Evolutionary conservation across 2,888 invertebrate genomes (phyloP).

Genomic region (Elmis aenea): DNA sequence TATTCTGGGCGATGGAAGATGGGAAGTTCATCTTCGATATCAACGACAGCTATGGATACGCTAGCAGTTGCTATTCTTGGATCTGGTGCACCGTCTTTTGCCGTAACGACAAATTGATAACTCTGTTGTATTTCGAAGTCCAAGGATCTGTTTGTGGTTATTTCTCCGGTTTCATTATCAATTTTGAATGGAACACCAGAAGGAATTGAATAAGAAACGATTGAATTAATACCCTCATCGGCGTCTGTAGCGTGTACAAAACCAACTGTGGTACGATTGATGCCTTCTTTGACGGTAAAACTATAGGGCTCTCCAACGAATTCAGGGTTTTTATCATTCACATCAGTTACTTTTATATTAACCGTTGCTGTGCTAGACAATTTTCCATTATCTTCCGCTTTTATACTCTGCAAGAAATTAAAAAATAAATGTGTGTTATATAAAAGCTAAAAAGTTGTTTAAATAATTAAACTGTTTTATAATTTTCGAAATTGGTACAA

Average conservation of each 20-base stretch:
- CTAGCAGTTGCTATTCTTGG: slow-evolving; percentile 82
- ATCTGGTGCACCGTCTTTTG: slow-evolving; percentile 82
- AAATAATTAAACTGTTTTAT: not conserved
- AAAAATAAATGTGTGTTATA: not conserved
- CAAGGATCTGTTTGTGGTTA: slow-evolving; percentile 65
- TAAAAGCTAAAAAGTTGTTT: not conserved
- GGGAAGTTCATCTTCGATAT: slow-evolving; percentile 79
- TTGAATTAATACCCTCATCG: slow-evolving; percentile 80
- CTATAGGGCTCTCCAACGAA: slow-evolving; percentile 77
- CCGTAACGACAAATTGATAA: slow-evolving; percentile 81
- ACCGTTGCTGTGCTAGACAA: slow-evolving; percentile 77
- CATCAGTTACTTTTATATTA: slow-evolving; percentile 84
- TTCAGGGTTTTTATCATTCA: slow-evolving; percentile 88
- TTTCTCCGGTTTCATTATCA: slow-evolving; percentile 73
- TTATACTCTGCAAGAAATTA: slow-evolving; percentile 58
- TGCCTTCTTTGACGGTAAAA: slow-evolving; percentile 77
- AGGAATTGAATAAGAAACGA: slow-evolving; percentile 75
- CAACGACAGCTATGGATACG: slow-evolving; percentile 73
- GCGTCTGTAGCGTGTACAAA: slow-evolving; percentile 79
- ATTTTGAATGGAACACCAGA: slow-evolving; percentile 73
- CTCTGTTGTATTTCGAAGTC: slow-evolving; percentile 80
- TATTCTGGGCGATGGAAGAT: slow-evolving; percentile 68
- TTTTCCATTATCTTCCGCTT: slow-evolving; percentile 81
- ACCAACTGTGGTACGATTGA: slow-evolving; percentile 60
- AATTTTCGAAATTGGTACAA: not conserved